Evolutionary conservation across 1,140 invertebrate species (phyloP).

Genomic region (Drosophila chauvacae): DNA sequence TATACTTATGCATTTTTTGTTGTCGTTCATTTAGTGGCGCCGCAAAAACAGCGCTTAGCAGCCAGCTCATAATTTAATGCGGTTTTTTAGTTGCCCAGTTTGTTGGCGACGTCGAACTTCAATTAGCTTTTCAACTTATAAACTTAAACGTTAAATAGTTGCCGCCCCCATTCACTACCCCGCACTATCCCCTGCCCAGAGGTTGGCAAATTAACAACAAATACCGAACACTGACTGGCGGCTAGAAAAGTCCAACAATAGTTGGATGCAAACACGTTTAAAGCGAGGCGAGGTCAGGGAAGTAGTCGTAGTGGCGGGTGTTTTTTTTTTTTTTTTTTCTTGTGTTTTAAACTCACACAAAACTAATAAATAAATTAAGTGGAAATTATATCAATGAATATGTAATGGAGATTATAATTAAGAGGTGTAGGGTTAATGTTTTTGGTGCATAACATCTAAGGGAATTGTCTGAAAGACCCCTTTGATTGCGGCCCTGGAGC

Average conservation of each 20-base stretch:
- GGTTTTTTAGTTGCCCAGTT: conserved; percentile 16
- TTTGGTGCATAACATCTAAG: neutral
- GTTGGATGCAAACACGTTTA: conserved; percentile 64
- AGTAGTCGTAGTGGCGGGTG: neutral
- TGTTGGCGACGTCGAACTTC: conserved; percentile 64
- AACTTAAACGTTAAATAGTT: conserved; percentile 74
- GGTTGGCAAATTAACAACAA: conserved; percentile 47
- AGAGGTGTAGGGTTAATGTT: neutral
- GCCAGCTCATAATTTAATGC: conserved; percentile 36
- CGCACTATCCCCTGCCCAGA: neutral
- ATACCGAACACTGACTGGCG: conserved; percentile 45
- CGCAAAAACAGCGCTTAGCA: conserved; percentile 33
- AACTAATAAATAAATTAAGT: conserved; percentile 1
- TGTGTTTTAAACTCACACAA: neutral
- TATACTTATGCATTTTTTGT: neutral
- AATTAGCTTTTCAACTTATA: conserved; percentile 77
- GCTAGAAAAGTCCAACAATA: conserved; percentile 57
- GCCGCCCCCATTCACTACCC: conserved; percentile 6
- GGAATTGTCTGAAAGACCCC: neutral
- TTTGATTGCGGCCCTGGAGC: conserved; percentile 3
- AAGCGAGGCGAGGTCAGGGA: conserved; percentile 5
- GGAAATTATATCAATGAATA: neutral
- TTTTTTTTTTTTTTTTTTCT: no score
- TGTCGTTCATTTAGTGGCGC: conserved; percentile 37
- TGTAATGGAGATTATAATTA: neutral